A percentile compares a stretch with the other conserved stretches of the same genome.
These are phyloP conservation scores for Excalfactoria chinensis DNA, from an alignment of 2,113 vertebrate genomes.

Conservation along the genomic window DNA sequence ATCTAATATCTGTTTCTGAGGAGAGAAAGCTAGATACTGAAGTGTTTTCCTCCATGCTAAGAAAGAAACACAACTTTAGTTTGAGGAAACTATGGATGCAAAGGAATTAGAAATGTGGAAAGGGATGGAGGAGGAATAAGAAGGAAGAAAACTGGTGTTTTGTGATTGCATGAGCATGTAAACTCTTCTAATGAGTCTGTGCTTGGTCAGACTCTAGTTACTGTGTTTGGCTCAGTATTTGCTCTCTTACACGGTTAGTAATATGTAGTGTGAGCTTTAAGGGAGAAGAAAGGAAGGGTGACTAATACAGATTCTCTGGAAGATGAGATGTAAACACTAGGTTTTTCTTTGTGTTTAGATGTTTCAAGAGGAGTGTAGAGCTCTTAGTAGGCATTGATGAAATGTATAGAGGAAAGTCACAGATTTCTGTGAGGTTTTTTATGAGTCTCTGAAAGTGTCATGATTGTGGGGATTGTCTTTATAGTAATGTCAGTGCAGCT, in stretches of 20 bases:
- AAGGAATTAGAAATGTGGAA: background rate
- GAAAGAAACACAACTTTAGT: background rate
- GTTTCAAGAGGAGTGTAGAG: background rate
- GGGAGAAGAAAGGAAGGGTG: background rate
- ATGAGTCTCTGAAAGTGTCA: background rate
- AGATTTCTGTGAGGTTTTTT: background rate
- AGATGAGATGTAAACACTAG: background rate
- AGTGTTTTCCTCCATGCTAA: background rate
- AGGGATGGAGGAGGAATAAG: background rate
- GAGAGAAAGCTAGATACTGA: background rate
- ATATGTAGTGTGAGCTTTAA: background rate
- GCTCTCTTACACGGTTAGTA: accelerated
- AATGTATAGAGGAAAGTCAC: background rate
- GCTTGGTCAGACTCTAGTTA: background rate
- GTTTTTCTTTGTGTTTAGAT: background rate
- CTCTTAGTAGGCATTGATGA: accelerated
- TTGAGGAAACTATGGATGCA: background rate
- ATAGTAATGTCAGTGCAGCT: background rate
- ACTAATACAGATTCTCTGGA: background rate
- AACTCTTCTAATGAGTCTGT: background rate
- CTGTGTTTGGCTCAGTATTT: background rate
- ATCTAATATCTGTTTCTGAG: background rate
- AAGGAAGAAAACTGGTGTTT: background rate
- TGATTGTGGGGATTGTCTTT: background rate
- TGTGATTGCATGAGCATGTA: background rate